Conservation (phyloP, 2,113 vertebrate genomes). For the Myotis yumanensis region DNA sequence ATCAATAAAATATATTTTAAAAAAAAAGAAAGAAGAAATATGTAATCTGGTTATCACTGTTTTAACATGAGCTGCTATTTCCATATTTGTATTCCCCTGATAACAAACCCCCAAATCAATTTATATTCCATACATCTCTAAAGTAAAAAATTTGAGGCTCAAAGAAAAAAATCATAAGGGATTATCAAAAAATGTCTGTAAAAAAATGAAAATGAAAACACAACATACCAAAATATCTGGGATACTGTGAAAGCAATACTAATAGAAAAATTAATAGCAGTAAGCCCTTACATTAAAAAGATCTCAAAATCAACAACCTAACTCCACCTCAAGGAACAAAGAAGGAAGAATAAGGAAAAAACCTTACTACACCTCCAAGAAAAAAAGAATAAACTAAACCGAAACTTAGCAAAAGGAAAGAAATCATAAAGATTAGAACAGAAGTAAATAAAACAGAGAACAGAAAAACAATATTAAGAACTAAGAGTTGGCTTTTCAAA, state of each 20-base stretch:
- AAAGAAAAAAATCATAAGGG: not conserved
- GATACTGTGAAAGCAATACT: not conserved
- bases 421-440: not conserved
- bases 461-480: not conserved
- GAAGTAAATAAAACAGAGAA: not conserved
- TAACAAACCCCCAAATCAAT: constrained; percentile 3
- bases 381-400: not conserved
- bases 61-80: constrained; percentile 14
- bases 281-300: not conserved
- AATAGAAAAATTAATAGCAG: not conserved
- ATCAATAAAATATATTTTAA: no score
- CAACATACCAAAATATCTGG: not conserved
- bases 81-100: not conserved
- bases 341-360: not conserved
- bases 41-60: not conserved
- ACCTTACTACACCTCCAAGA: not conserved
- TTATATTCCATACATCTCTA: constrained; percentile 19
- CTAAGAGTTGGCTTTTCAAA: not conserved
- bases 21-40: not conserved
- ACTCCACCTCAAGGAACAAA: not conserved
- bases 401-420: not conserved
- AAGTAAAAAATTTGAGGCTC: not conserved
- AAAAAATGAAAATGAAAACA: constrained; percentile 23
- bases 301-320: constrained; percentile 14
- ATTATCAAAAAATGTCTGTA: not conserved